phyloP scores from a whole-genome alignment of 2,797 vertebrate species.

The Vultur gryphus region DNA sequence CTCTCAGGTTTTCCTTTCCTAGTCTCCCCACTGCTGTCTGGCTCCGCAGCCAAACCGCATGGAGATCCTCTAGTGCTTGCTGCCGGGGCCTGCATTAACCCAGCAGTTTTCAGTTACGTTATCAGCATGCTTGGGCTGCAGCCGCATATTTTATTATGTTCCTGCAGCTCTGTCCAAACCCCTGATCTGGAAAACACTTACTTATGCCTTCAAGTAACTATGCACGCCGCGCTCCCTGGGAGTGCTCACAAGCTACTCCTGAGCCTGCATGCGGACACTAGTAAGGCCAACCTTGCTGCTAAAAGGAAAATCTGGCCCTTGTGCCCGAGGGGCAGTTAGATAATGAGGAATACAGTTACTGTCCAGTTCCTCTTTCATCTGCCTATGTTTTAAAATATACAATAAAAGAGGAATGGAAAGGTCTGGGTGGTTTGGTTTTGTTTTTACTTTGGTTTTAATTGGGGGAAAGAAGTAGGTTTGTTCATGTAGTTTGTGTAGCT shows the following conservation, averaged over 20 bases:
- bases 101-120: background rate
- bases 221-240: background rate
- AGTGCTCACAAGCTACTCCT: background rate
- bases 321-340: background rate
- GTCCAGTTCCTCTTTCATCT: conserved; percentile 55
- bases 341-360: background rate
- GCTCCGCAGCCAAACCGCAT: background rate
- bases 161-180: background rate
- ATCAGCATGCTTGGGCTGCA: background rate
- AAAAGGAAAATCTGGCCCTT: background rate
- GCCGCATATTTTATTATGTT: background rate
- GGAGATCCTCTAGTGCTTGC: background rate
- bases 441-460: conserved; percentile 6
- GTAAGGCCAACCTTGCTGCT: background rate
- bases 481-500: background rate
- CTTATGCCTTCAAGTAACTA: background rate
- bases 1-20: background rate
- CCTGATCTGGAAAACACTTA: background rate
- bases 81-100: background rate
- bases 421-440: conserved; percentile 16
- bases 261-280: background rate
- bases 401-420: conserved; percentile 66
- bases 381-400: conserved; percentile 18
- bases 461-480: background rate
- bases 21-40: background rate